Percentiles rank a stretch among this genome's conserved stretches.
Conservation (phyloP, 1,140 invertebrate genomes). For the Sminthurides bifidus region DNA sequence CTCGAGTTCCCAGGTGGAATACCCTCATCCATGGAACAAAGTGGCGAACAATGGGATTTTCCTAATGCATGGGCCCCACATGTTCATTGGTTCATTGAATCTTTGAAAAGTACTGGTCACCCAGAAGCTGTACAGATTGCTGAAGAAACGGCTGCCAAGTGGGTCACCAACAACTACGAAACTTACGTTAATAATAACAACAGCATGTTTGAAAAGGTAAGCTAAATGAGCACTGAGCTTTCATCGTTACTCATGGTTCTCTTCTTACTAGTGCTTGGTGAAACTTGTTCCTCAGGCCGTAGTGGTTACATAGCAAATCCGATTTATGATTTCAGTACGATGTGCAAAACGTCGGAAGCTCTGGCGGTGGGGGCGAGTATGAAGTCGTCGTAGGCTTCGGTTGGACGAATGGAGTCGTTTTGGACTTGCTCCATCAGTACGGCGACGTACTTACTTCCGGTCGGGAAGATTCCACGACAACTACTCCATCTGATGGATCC, state of each 20-base stretch:
- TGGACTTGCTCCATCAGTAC: constrained; percentile 59
- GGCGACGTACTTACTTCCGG: constrained; percentile 36
- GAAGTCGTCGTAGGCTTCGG: constrained; percentile 78
- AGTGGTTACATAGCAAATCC: constrained; percentile 27
- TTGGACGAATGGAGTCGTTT: constrained; percentile 81
- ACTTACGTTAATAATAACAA: constrained; percentile 41
- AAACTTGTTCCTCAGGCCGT: constrained; percentile 1
- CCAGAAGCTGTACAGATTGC: constrained; percentile 54
- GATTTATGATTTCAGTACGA: constrained; percentile 56
- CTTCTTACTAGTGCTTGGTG: not conserved
- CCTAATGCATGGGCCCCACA: constrained; percentile 69
- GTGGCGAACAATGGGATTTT: constrained; percentile 66
- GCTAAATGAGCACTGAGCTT: not conserved
- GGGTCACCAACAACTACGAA: constrained; percentile 69
- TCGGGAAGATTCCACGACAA: no score
- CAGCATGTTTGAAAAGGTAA: constrained; percentile 82
- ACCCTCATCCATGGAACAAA: constrained; percentile 54
- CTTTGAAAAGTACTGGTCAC: constrained; percentile 54
- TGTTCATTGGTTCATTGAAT: constrained; percentile 65
- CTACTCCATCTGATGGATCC: no score
- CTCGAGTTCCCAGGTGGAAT: constrained; percentile 53
- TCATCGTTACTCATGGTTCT: not conserved
- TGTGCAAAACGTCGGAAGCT: constrained; percentile 55
- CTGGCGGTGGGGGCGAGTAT: constrained; percentile 82
- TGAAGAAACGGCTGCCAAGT: constrained; percentile 58